Conservation (phyloP, 1,140 invertebrate genomes). For the Hormaphis cornu region DNA sequence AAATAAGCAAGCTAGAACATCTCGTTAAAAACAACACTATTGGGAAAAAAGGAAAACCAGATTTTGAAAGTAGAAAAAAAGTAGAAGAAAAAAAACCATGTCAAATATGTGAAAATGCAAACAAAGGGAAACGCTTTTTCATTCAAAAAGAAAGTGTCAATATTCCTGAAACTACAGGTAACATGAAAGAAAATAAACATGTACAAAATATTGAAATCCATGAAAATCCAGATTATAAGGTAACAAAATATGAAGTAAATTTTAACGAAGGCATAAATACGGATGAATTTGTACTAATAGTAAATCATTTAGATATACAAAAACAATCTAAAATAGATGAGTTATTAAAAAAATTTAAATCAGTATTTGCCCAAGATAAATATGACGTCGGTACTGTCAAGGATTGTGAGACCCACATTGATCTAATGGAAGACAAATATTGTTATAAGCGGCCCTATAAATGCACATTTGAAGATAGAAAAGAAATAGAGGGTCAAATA, state of each 20-base stretch:
- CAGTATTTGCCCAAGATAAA: neutral
- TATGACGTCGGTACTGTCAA: neutral
- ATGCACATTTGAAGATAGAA: conserved; percentile 40
- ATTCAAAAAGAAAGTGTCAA: too few species aligned
- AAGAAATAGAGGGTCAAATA: conserved; percentile 41
- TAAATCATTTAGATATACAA: neutral
- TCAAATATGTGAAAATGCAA: too few species aligned
- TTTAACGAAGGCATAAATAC: neutral
- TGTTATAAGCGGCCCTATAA: conserved; percentile 38
- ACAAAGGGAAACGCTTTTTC: too few species aligned
- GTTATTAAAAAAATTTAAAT: neutral
- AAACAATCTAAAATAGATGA: neutral
- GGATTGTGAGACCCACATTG: neutral
- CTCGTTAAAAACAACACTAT: neutral
- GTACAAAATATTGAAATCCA: too few species aligned
- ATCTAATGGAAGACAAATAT: neutral
- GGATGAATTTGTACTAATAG: neutral
- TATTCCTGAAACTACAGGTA: too few species aligned
- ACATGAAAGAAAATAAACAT: too few species aligned
- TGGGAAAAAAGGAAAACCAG: neutral
- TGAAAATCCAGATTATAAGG: too few species aligned
- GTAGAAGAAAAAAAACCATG: too few species aligned
- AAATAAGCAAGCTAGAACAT: neutral
- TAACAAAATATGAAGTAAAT: neutral
- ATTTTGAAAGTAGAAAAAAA: too few species aligned